These are phyloP conservation scores for Caranx melampygus DNA, from an alignment of 2,113 vertebrate species.

Conservation along the genomic window DNA sequence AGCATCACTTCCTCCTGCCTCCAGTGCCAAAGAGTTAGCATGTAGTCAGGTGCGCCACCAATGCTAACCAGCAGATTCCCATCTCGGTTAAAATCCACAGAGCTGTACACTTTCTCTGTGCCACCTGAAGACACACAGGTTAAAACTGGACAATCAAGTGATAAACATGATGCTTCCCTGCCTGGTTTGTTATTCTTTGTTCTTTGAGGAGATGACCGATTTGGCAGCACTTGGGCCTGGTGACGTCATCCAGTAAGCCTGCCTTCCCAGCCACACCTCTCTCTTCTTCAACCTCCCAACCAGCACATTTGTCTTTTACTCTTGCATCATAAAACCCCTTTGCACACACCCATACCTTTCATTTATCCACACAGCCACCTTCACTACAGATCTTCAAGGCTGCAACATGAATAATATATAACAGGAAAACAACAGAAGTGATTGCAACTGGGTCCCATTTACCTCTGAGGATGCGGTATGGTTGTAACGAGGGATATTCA, in stretches of 20 bases:
- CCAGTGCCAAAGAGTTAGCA: conserved; percentile 95
- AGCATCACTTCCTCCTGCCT: conserved; percentile 87
- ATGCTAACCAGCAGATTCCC: conserved; percentile 91
- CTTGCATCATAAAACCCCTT: too few relatives aligned
- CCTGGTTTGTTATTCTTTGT: too few relatives aligned
- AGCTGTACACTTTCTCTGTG: conserved; percentile 86
- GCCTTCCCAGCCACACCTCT: too few relatives aligned
- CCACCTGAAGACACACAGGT: conserved; percentile 82
- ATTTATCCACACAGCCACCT: too few relatives aligned
- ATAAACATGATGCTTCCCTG: neutral
- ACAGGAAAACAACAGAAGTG: neutral
- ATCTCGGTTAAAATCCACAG: conserved; percentile 86
- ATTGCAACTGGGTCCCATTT: neutral
- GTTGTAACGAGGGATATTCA: conserved; percentile 88
- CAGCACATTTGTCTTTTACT: too few relatives aligned
- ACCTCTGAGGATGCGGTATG: conserved; percentile 90
- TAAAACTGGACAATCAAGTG: neutral
- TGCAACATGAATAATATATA: too few relatives aligned
- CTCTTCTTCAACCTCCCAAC: too few relatives aligned
- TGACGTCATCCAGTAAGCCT: too few relatives aligned
- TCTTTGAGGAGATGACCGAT: too few relatives aligned
- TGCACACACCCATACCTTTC: too few relatives aligned
- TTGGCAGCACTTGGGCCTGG: too few relatives aligned
- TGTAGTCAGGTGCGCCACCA: conserved; percentile 89
- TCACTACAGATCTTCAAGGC: too few relatives aligned